phyloP scores from a whole-genome alignment of 2,888 invertebrate genomes.

The Diarsia rubi region DNA sequence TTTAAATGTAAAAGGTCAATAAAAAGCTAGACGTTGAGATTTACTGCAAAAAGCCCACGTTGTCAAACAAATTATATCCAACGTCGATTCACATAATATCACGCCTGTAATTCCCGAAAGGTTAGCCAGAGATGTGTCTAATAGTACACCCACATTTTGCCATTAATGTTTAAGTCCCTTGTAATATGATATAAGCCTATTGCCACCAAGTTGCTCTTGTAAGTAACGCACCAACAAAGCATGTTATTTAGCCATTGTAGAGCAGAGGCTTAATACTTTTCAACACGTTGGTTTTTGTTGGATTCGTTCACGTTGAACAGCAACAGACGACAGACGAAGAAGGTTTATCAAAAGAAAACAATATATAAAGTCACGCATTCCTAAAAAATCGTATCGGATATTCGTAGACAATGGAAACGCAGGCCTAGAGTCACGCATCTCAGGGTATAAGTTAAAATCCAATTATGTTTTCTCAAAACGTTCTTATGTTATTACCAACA shows the following conservation, averaged over 20 bases:
- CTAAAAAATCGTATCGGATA: not conserved
- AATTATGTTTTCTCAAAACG: slow-evolving; percentile 70
- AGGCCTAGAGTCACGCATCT: slow-evolving; percentile 50
- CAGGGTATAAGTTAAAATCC: slow-evolving; percentile 66
- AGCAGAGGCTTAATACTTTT: too few relatives aligned
- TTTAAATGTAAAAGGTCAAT: slow-evolving; percentile 7
- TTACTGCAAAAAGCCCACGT: not conserved
- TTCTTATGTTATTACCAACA: slow-evolving; percentile 45
- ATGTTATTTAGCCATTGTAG: too few relatives aligned
- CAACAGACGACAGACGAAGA: not conserved
- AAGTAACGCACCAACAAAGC: too few relatives aligned
- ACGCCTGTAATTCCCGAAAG: not conserved
- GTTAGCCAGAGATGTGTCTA: not conserved
- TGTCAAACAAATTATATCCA: slow-evolving; percentile 2
- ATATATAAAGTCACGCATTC: not conserved
- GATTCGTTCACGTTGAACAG: too few relatives aligned
- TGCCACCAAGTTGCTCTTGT: not conserved
- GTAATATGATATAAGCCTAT: not conserved
- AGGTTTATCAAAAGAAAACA: not conserved
- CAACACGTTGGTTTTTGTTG: too few relatives aligned
- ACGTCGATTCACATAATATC: not conserved
- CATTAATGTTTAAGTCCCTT: not conserved
- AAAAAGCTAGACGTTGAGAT: not conserved
- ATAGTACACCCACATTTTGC: not conserved
- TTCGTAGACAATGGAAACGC: slow-evolving; percentile 50